These are phyloP conservation scores for Lytechinus variegatus DNA, from an alignment of 35 echinoderm and acorn worm species.

Conservation along the genomic window DNA sequence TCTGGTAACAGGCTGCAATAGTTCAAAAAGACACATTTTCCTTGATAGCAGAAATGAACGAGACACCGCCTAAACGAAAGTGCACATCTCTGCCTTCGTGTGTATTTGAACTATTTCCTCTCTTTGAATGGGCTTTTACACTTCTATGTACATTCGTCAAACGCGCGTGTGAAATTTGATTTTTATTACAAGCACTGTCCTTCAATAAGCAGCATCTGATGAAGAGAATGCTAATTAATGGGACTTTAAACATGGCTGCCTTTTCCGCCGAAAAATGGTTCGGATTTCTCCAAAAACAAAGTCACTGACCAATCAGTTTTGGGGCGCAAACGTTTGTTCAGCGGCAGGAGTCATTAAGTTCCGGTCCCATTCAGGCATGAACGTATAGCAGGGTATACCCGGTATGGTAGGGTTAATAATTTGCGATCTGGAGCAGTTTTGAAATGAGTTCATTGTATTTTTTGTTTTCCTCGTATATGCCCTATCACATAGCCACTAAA, in stretches of 20 bases:
- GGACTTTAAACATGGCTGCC: not conserved
- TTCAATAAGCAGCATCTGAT: not conserved
- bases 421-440: not conserved
- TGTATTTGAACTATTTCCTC: not conserved
- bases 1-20: too few species aligned
- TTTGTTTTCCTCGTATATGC: not conserved
- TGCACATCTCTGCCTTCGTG: not conserved
- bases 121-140: not conserved
- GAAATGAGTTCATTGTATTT: not conserved
- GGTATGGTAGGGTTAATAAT: not conserved
- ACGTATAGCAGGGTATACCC: not conserved
- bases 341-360: not conserved
- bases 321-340: not conserved
- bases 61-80: conserved; percentile 1
- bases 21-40: not conserved
- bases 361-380: not conserved
- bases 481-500: not conserved
- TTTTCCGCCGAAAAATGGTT: not conserved
- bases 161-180: conserved; percentile 10
- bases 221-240: conserved; percentile 2
- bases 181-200: not conserved
- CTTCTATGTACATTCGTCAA: conserved; percentile 18
- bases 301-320: conserved; percentile 15
- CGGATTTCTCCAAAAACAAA: not conserved
- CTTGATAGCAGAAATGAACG: not conserved